Evolutionary conservation across 2,797 vertebrate species (phyloP).

Genomic region (Babyrousa celebensis): DNA sequence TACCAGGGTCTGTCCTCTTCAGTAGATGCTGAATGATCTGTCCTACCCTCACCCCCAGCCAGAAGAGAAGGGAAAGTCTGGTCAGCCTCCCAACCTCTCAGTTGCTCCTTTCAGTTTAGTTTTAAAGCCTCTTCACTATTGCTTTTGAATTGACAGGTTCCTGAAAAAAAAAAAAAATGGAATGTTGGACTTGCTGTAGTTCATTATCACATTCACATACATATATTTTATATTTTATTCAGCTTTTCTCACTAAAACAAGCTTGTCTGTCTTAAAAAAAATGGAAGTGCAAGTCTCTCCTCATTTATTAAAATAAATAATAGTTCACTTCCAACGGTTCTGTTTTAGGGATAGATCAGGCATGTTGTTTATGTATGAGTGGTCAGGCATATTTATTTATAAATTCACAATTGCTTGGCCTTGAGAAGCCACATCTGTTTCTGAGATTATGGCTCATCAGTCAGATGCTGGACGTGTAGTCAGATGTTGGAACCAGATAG

Average conservation of each 20-base stretch:
- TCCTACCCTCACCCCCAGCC: background rate
- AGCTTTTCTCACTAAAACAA: background rate
- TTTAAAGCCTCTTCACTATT: background rate
- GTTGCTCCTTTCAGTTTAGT: background rate
- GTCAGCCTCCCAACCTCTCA: background rate
- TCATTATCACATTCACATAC: background rate
- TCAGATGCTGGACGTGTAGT: background rate
- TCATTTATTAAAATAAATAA: background rate
- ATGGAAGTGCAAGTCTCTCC: background rate
- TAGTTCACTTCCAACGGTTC: accelerated
- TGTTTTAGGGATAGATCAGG: background rate
- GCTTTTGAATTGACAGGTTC: background rate
- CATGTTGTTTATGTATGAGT: background rate
- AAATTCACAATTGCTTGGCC: background rate
- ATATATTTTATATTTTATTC: background rate
- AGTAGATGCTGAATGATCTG: background rate
- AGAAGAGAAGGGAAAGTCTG: background rate
- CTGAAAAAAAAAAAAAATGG: background rate
- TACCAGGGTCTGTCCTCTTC: background rate
- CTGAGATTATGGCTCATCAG: accelerated
- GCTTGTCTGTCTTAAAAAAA: background rate
- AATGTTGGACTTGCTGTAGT: background rate
- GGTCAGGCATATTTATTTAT: background rate
- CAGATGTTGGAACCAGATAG: background rate
- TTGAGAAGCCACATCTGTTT: background rate